Evolutionary conservation across 2,888 invertebrate species (phyloP), one percentile per base, ranked within the genome.

Genomic region (Macrophya alboannulata): DNA sequence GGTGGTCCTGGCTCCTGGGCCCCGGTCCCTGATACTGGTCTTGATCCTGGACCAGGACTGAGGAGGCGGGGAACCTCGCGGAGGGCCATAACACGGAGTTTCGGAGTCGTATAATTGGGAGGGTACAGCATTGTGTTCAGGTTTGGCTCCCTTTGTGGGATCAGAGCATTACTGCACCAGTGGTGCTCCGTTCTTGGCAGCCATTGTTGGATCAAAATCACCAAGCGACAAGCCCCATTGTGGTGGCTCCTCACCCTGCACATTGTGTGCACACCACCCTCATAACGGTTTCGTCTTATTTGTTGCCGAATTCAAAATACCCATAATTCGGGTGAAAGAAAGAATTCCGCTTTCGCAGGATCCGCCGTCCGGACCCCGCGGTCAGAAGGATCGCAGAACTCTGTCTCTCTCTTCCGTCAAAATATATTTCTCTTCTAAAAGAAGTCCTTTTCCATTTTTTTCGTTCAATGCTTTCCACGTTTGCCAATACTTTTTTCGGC

Each of bases 81-180:
- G 77, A 77, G 77, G 68, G 83, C 83, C 68, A 37, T 71, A 71
- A 48, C 83, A 51, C 83, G 48, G 68, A 68, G 68, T 71, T 74
- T 83, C 12, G 68, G 68, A 83, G 85, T 74, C 85, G 89, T 88
- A 89, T 90, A 91, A 91, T 91, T 91, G 90, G 90, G 86, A 90
- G 89, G 89, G 89, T 83, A 89, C 86, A 86, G 87, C 89, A 89
- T 89, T 88, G 89, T 89, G 87, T 86, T 84, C 85, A 83, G 71
- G 89, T 90, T 90, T 89, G 88, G 89, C 89, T 90, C 89, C 90
- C 90, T 90, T 90, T 91, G 90, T 90, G 88, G 89, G 91, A 91
- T 92, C 90, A 92, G 90, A 90, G 91, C 88, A 91, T 91, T 91
- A 90, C 89, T 84, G 82, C 71, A 85, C 85, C 87, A 86, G 85